Evolutionary conservation across 2,888 invertebrate species (phyloP), one percentile per base, ranked within the genome.

Genomic region (Elmis aenea): DNA sequence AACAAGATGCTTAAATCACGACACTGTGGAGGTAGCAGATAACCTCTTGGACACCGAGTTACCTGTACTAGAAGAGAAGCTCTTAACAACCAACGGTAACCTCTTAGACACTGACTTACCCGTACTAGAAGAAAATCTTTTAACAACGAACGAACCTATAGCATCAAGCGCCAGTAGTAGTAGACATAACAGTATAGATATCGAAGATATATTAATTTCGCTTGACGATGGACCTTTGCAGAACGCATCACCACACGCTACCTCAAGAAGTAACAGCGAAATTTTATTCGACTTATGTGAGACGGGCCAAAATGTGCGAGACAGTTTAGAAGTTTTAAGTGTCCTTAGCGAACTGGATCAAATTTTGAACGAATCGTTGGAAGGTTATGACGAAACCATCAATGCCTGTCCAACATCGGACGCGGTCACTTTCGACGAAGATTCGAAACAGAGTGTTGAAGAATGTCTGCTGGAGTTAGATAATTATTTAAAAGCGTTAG

Each of bases 291-390:
- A 46, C 3, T 23, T 45, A 5, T 28, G 33, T 21, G 15, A 10
- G 11, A 29, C 18, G 18, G 18, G 10, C 5, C 23, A 38, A 15
- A 22, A 38, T 20, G 10, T 21, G 9, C 31, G 35, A 15, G 45
- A 50, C 13, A 52, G 58, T 37, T 40, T 54, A 4, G 66, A 67
- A 45, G 66, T 64, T 4, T 70, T 77, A 68, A 69, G 73, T 57
- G 73, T 77, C 42, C 63, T 78, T 46, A 72, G 73, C 52, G 74
- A 74, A 57, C 62, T 78, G 45, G 78, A 78, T 59, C 73, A 75
- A 58, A 72, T 76, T 39, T 59, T 78, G 48, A 75, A 78, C 51
- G 73, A 72, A 46, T 74, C 74, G 33, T 54, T 74, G 39, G 57
- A 71, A 30, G 69, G 69, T 33, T 68, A 70, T 45, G 66, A 71